Conservation (phyloP, 2,797 vertebrate species). For the Staurois parvus region DNA sequence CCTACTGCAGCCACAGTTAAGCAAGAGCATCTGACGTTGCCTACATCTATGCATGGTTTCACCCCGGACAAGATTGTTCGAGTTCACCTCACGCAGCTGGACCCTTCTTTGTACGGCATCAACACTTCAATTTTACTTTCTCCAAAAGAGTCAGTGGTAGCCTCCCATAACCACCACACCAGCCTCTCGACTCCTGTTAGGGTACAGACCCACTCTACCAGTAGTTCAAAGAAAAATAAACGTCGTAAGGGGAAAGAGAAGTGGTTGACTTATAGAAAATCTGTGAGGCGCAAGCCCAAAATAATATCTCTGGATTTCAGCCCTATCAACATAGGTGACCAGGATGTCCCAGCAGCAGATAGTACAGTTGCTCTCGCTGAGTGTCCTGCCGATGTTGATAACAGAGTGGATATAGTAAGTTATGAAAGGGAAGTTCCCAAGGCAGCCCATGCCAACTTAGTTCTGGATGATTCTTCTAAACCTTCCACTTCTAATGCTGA, state of each 20-base stretch:
- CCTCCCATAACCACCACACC: background rate
- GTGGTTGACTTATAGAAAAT: background rate
- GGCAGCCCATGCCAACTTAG: background rate
- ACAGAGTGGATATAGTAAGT: no score
- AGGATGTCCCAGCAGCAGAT: background rate
- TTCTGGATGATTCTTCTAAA: background rate
- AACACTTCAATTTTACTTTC: conserved; percentile 3
- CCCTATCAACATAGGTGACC: background rate
- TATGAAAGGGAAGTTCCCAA: background rate
- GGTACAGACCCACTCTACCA: background rate
- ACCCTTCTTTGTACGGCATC: conserved; percentile 31
- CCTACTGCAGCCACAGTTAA: background rate
- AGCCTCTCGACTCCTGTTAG: background rate
- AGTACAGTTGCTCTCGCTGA: background rate
- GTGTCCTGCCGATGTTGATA: background rate
- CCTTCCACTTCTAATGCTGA: background rate
- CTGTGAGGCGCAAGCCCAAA: background rate
- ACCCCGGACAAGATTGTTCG: conserved; percentile 47
- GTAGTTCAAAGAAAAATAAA: background rate
- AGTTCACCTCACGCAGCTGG: conserved; percentile 51
- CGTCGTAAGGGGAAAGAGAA: background rate
- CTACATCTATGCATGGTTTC: conserved; percentile 10
- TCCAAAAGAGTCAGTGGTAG: background rate
- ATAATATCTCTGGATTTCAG: background rate
- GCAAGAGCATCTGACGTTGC: background rate